Base-by-base conservation (phyloP, 2,888 invertebrate species). In the Callosobruchus maculatus region DNA sequence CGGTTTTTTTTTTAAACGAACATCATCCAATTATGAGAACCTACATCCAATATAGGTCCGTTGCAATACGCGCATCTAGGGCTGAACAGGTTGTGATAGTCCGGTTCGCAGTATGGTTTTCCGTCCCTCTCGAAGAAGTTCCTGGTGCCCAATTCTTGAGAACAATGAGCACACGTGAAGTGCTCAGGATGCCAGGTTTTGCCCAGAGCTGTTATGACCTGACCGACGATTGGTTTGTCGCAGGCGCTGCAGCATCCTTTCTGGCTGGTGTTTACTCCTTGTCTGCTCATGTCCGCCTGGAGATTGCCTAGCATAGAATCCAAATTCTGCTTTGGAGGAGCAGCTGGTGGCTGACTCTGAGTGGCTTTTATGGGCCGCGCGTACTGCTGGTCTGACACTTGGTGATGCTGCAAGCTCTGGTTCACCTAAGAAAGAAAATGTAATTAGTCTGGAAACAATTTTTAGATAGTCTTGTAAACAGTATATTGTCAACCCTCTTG, bases 101-200 rank as follows among this genome's bases (percentile, higher is more conserved):
- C 99, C 7, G 95, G 93, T 88, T 99, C 99, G 90, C 99, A 99
- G 89, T 98, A 99, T 0, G 99, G 98, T 85, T 93, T 93, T 73
- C 97, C 97, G 82, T 98, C 98, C 79, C 98, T 91, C 88, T 99
- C 99, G 88, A 98, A 99, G 92, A 99, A 99, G 89, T 98, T 99
- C 86, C 97, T 92, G 73, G 98, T 98, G 76, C 98, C 99, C 84
- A 99, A 89, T 87, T 98, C 97, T 85, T 97, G 96, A 84, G 94
- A 95, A 91, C 99, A 99, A 86, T 98, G 97, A 80, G 95, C 95
- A 90, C 99, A 99, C 76, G 95, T 96, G 89, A 99, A 99, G 88
- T 99, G 99, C 89, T 99, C 99, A 70, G 98, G 98, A 88, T 99
- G 99, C 98, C 98, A 99, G 78, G 98, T 98, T 88, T 97, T 96